Conservation (phyloP, 1,140 invertebrate species). For the Triops cancriformis region DNA sequence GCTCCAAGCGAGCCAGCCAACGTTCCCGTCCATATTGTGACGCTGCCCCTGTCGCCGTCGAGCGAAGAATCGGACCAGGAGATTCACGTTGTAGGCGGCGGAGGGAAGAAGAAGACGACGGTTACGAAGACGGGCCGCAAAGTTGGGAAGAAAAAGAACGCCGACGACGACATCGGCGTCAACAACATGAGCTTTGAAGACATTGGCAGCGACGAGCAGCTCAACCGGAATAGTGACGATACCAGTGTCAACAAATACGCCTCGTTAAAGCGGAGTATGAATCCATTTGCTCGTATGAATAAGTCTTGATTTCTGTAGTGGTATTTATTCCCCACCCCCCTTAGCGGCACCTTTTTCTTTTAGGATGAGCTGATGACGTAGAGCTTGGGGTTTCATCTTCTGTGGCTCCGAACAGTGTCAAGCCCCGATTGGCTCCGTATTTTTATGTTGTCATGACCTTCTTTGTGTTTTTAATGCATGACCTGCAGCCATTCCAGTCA, state of each 20-base stretch:
- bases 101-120: conserved; percentile 44
- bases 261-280: conserved; percentile 54
- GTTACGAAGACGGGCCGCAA: conserved; percentile 42
- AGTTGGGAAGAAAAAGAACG: conserved; percentile 43
- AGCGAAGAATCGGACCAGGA: conserved; percentile 29
- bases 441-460: not conserved
- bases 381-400: too few relatives aligned
- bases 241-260: conserved; percentile 54
- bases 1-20: conserved; percentile 34
- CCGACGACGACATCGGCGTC: conserved; percentile 45
- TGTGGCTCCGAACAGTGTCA: too few relatives aligned
- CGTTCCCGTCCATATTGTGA: conserved; percentile 25
- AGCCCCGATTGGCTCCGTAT: not conserved
- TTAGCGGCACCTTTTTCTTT: not conserved
- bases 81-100: conserved; percentile 30
- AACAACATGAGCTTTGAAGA: conserved; percentile 73
- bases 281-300: conserved; percentile 45
- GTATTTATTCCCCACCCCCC: not conserved
- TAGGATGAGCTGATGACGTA: not conserved
- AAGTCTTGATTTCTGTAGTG: not conserved
- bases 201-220: conserved; percentile 57
- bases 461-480: not conserved
- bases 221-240: conserved; percentile 38
- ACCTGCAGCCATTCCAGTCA: conserved; percentile 11
- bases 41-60: conserved; percentile 20